phyloP scores from a whole-genome alignment of 2,888 invertebrate genomes.

The Zootermopsis nevadensis region DNA sequence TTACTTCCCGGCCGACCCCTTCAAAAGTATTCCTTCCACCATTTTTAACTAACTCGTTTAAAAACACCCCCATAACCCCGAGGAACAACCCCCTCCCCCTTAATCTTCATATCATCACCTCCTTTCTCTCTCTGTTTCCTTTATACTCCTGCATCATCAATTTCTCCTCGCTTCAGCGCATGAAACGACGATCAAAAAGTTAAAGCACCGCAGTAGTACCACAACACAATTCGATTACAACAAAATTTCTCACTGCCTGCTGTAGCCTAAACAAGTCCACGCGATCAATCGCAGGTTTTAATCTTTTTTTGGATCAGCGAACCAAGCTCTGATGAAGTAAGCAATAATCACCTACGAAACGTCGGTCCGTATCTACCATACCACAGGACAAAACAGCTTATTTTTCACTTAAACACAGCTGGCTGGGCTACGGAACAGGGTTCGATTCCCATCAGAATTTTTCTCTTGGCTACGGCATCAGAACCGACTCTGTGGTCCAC shows the following conservation, averaged over 20 bases:
- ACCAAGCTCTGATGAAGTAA: too few relatives aligned
- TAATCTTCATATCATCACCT: conserved; percentile 14
- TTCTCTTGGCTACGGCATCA: too few relatives aligned
- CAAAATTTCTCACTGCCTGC: background rate
- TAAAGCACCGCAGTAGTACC: background rate
- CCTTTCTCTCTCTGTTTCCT: background rate
- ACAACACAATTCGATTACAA: background rate
- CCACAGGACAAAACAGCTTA: too few relatives aligned
- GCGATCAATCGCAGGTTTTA: background rate
- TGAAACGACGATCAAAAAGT: background rate
- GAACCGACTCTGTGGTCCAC: too few relatives aligned
- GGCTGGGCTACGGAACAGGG: too few relatives aligned
- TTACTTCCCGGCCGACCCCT: conserved; percentile 36
- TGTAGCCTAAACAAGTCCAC: background rate
- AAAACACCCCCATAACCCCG: conserved; percentile 26
- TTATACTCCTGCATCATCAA: conserved; percentile 17
- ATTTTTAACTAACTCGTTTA: conserved; percentile 48
- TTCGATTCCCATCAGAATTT: too few relatives aligned
- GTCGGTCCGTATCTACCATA: too few relatives aligned
- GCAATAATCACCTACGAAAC: too few relatives aligned
- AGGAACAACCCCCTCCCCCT: background rate
- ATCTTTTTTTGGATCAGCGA: too few relatives aligned
- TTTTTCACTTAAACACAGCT: too few relatives aligned
- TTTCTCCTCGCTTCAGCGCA: background rate
- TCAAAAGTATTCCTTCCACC: conserved; percentile 39